A percentile compares a stretch with the other conserved stretches of the same genome.
These are phyloP conservation scores for Monodelphis domestica DNA, from an alignment of 2,797 vertebrate species.

Conservation along the genomic window DNA sequence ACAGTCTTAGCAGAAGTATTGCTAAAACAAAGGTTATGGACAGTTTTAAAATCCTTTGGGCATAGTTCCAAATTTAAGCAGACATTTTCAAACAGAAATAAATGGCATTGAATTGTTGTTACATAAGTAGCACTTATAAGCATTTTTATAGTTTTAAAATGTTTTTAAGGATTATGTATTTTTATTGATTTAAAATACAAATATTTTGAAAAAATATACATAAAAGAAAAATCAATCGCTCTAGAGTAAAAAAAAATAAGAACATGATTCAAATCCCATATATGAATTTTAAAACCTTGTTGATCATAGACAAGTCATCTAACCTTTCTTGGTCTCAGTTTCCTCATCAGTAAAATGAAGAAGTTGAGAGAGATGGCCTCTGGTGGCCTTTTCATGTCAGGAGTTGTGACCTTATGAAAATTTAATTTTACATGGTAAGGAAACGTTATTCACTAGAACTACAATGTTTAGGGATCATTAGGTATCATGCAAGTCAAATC, in stretches of 20 bases:
- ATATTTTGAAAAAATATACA: not conserved
- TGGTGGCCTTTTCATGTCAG: not conserved
- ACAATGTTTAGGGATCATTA: not conserved
- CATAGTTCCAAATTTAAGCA: too few relatives aligned
- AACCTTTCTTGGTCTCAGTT: not conserved
- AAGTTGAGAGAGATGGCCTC: not conserved
- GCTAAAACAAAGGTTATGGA: too few relatives aligned
- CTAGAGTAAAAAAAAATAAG: not conserved
- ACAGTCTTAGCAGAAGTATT: too few relatives aligned
- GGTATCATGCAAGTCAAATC: not conserved
- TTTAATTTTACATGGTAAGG: not conserved
- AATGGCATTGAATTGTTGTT: not conserved
- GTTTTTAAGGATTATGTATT: too few relatives aligned
- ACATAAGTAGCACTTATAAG: not conserved
- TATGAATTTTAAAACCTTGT: not conserved
- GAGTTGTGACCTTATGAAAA: not conserved
- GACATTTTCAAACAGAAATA: not conserved
- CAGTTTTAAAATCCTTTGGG: too few relatives aligned
- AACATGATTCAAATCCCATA: not conserved
- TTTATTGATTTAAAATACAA: not conserved
- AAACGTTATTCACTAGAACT: not conserved
- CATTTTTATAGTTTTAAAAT: not conserved
- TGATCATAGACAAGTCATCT: not conserved
- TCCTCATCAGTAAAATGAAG: not conserved
- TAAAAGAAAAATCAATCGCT: not conserved